phyloP scores from a whole-genome alignment of 1,140 invertebrate species.

The Apis dorsata region DNA sequence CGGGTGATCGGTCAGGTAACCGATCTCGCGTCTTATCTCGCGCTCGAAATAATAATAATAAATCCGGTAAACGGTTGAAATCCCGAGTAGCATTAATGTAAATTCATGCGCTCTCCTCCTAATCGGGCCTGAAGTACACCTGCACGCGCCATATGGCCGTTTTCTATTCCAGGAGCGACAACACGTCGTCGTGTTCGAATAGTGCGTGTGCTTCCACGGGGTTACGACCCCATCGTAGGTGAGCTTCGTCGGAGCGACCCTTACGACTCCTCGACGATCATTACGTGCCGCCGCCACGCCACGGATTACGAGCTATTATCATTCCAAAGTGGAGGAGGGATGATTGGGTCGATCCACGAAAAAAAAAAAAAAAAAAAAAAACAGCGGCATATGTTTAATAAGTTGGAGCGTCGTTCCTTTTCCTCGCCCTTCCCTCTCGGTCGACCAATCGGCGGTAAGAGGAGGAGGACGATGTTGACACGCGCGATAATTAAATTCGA shows the following conservation, averaged over 20 bases:
- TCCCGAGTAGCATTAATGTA: conserved; percentile 76
- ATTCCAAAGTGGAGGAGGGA: conserved; percentile 72
- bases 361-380: conserved; percentile 43
- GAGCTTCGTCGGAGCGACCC: conserved; percentile 69
- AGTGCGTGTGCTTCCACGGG: conserved; percentile 39
- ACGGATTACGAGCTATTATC: conserved; percentile 79
- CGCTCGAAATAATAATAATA: conserved; percentile 68
- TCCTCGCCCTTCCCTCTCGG: neutral
- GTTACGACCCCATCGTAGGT: conserved; percentile 68
- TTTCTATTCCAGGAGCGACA: conserved; percentile 68
- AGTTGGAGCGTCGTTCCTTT: conserved; percentile 65
- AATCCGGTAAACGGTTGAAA: conserved; percentile 77
- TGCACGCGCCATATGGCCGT: conserved; percentile 79
- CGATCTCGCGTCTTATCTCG: neutral
- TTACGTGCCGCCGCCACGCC: conserved; percentile 62
- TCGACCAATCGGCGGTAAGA: neutral
- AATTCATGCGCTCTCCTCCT: conserved; percentile 77
- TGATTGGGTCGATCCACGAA: neutral
- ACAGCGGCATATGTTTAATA: conserved; percentile 75
- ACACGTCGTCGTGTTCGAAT: conserved; percentile 35
- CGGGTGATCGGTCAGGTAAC: neutral
- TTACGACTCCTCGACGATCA: conserved; percentile 60
- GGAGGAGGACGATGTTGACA: conserved; percentile 54
- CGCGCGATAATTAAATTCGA: conserved; percentile 62
- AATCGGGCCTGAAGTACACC: conserved; percentile 78